phyloP scores from a whole-genome alignment of 2,797 vertebrate species.

The Graptemys geographica region DNA sequence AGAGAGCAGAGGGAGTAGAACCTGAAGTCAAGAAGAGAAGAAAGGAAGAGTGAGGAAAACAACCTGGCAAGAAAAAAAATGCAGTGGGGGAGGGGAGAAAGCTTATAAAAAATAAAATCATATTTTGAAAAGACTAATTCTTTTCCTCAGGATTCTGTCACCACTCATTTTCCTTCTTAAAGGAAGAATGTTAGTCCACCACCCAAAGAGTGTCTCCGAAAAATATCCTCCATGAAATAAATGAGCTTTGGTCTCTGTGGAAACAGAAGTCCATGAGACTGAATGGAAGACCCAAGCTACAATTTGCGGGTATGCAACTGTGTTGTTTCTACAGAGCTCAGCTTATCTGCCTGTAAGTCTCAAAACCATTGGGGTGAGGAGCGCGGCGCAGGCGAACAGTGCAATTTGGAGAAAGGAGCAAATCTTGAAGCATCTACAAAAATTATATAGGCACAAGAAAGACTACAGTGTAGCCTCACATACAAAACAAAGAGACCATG shows the following conservation, averaged over 20 bases:
- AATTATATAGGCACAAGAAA: not conserved
- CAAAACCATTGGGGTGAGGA: not conserved
- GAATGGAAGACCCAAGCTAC: not conserved
- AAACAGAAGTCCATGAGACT: not conserved
- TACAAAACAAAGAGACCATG: not conserved
- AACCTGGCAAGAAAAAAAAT: not conserved
- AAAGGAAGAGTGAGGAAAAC: not conserved
- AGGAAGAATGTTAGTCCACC: conserved; percentile 57
- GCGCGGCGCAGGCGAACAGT: not conserved
- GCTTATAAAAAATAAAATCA: not conserved
- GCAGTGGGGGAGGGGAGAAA: not conserved
- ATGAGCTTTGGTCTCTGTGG: conserved; percentile 52
- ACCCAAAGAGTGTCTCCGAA: conserved; percentile 60
- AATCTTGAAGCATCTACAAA: not conserved
- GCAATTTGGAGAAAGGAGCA: not conserved
- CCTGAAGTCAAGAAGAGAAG: not conserved
- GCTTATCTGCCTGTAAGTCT: not conserved
- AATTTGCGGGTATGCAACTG: not conserved
- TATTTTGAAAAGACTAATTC: not conserved
- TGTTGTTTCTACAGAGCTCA: not conserved
- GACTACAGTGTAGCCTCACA: not conserved
- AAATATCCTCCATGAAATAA: conserved; percentile 66
- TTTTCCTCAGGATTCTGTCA: not conserved
- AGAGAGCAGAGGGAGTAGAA: not conserved
- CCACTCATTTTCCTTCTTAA: conserved; percentile 41